phyloP scores from a whole-genome alignment of 2,888 invertebrate genomes.

The Metellina segmentata region DNA sequence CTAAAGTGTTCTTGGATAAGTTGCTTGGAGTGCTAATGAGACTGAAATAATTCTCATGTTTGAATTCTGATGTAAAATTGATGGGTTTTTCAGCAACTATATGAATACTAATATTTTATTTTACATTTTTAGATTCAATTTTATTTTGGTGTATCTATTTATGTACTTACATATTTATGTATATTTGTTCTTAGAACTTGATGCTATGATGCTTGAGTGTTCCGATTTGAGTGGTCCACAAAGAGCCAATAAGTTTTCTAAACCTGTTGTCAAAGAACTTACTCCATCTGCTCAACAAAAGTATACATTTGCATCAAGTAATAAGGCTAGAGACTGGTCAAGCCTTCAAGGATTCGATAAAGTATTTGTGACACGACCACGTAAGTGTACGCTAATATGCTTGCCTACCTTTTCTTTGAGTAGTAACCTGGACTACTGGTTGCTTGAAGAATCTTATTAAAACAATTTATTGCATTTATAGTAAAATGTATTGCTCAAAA shows the following conservation, averaged over 20 bases:
- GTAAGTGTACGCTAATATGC: constrained; percentile 43
- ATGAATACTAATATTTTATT: too few relatives aligned
- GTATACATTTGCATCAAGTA: constrained; percentile 59
- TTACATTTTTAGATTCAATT: background rate
- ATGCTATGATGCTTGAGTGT: constrained; percentile 72
- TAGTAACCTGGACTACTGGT: too few relatives aligned
- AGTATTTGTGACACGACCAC: constrained; percentile 59
- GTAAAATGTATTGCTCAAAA: too few relatives aligned
- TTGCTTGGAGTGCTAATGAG: too few relatives aligned
- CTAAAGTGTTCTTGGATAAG: too few relatives aligned
- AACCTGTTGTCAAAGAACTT: constrained; percentile 69
- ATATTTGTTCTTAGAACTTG: constrained; percentile 44
- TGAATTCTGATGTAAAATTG: too few relatives aligned
- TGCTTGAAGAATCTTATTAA: too few relatives aligned
- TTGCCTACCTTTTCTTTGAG: background rate
- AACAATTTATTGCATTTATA: too few relatives aligned
- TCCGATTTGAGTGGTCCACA: constrained; percentile 64
- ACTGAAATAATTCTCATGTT: too few relatives aligned
- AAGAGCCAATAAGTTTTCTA: constrained; percentile 62
- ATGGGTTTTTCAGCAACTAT: too few relatives aligned
- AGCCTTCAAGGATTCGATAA: constrained; percentile 62
- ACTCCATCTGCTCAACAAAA: constrained; percentile 24
- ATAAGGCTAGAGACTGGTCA: constrained; percentile 72
- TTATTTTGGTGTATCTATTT: background rate
- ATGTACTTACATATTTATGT: background rate